Evolutionary conservation across 2,888 invertebrate species (phyloP).

Genomic region (Plagodis pulveraria): DNA sequence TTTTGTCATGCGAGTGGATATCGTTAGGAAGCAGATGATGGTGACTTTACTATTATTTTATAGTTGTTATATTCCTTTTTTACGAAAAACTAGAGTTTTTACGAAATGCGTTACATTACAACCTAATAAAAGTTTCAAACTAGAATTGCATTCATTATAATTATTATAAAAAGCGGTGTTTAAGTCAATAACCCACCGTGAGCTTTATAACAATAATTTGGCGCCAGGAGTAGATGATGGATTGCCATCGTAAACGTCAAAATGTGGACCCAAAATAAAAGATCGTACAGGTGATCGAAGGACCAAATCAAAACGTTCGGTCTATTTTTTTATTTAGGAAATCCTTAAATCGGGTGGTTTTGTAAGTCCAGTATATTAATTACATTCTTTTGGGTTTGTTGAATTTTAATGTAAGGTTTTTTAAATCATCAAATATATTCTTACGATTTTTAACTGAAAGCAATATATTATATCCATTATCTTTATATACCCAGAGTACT

Average conservation of each 20-base stretch:
- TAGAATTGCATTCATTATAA: slow-evolving; percentile 18
- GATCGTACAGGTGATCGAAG: slow-evolving; percentile 49
- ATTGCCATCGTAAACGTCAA: slow-evolving; percentile 67
- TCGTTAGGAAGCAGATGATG: no score
- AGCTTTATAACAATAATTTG: slow-evolving; percentile 64
- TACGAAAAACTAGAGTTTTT: background rate
- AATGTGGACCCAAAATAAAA: slow-evolving; percentile 58
- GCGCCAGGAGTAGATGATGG: slow-evolving; percentile 61
- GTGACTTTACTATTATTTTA: no score
- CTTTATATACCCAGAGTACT: no score
- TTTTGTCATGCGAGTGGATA: no score
- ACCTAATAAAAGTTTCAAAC: slow-evolving; percentile 5
- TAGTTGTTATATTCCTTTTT: background rate
- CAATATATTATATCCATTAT: no score
- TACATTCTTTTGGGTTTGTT: no score
- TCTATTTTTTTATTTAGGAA: slow-evolving; percentile 31
- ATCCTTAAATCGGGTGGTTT: no score
- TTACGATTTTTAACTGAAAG: no score
- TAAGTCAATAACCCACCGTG: slow-evolving; percentile 55
- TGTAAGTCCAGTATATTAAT: no score
- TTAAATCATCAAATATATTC: no score
- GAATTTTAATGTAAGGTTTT: no score
- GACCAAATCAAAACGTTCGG: slow-evolving; percentile 52
- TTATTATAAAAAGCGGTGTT: slow-evolving; percentile 44
- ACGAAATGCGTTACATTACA: background rate